Percentiles rank a stretch among this genome's conserved stretches.
Conservation (phyloP, 2,113 vertebrate genomes). For the Halichoeres trimaculatus region DNA sequence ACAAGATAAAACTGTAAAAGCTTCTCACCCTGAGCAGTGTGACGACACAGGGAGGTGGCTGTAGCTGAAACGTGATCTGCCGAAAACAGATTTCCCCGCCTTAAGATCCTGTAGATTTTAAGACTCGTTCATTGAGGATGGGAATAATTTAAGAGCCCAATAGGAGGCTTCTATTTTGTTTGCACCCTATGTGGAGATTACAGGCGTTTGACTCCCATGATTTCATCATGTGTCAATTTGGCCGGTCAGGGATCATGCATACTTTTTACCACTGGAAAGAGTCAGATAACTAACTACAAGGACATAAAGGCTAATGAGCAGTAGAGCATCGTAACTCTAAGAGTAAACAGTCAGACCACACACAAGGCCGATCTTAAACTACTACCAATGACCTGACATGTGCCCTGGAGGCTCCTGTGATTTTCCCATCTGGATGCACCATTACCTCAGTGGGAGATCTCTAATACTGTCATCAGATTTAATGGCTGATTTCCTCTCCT, state of each 20-base stretch:
- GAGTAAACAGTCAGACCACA: constrained; percentile 15
- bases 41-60: not conserved
- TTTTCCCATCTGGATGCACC: constrained; percentile 31
- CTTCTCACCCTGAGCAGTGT: too few relatives aligned
- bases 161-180: too few relatives aligned
- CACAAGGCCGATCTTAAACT: not conserved
- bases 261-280: not conserved
- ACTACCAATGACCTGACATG: not conserved
- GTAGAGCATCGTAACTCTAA: not conserved
- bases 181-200: too few relatives aligned
- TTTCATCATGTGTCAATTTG: not conserved
- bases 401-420: constrained; percentile 41
- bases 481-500: constrained; percentile 57
- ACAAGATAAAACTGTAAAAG: too few relatives aligned
- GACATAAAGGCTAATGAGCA: not conserved
- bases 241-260: not conserved
- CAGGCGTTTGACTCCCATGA: too few relatives aligned
- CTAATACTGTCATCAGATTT: constrained; percentile 55
- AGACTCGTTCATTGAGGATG: too few relatives aligned
- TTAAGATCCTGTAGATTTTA: too few relatives aligned
- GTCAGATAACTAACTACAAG: not conserved
- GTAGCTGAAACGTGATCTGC: too few relatives aligned
- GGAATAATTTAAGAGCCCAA: too few relatives aligned
- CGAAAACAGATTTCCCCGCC: too few relatives aligned
- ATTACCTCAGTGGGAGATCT: constrained; percentile 50